phyloP scores from a whole-genome alignment of 2,888 invertebrate genomes.

The Argynnis bischoffii region DNA sequence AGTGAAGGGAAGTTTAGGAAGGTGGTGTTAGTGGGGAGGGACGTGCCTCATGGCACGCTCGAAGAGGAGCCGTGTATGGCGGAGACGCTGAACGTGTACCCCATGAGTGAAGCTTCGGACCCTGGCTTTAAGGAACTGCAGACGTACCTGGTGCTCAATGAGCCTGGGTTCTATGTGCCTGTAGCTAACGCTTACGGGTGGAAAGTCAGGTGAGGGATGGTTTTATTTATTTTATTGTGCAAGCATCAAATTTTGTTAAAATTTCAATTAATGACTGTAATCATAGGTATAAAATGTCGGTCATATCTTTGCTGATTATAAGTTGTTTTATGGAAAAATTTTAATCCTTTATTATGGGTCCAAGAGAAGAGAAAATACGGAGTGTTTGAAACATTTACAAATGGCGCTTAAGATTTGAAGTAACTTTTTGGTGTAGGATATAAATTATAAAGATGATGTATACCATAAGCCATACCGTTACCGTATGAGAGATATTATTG shows the following conservation, averaged over 20 bases:
- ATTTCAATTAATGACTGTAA: too few species aligned
- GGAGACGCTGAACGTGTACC: conserved; percentile 42
- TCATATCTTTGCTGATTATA: too few species aligned
- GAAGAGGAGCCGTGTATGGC: conserved; percentile 21
- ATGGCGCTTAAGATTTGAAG: too few species aligned
- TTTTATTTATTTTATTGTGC: not conserved
- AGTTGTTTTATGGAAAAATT: too few species aligned
- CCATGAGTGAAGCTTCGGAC: conserved; percentile 38
- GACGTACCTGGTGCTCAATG: conserved; percentile 57
- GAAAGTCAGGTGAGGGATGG: conserved; percentile 60
- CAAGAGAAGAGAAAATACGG: too few species aligned
- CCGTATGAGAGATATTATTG: too few species aligned
- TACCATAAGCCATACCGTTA: too few species aligned
- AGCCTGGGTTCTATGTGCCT: conserved; percentile 69
- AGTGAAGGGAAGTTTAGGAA: conserved; percentile 33
- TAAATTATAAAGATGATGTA: too few species aligned
- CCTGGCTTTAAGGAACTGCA: conserved; percentile 51
- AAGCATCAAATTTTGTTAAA: not conserved
- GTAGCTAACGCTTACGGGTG: conserved; percentile 64
- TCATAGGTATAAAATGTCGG: too few species aligned
- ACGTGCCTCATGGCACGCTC: conserved; percentile 29
- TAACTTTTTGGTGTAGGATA: too few species aligned
- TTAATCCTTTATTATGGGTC: too few species aligned
- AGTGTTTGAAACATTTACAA: too few species aligned
- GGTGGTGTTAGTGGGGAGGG: conserved; percentile 52